A percentile compares a stretch with the other conserved stretches of the same genome.
Evolutionary conservation across 2,113 vertebrate genomes (phyloP).

Genomic region (Bothrops jararaca): DNA sequence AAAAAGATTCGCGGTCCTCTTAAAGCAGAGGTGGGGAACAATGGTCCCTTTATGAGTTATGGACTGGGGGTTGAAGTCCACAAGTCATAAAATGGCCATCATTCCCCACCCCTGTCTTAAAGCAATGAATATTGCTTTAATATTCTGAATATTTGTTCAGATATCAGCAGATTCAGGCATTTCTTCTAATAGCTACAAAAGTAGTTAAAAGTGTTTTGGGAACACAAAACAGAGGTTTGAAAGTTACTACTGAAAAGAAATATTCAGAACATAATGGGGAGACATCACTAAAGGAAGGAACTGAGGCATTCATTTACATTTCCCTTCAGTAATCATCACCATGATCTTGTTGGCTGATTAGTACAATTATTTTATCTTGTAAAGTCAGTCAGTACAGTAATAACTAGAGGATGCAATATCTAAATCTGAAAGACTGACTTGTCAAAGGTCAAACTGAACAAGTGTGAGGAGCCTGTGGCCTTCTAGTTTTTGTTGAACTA

Average conservation of each 20-base stretch:
- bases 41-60: too few species aligned
- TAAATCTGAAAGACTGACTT: neutral
- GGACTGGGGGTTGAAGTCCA: neutral
- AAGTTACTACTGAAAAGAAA: conserved; percentile 1
- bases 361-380: neutral
- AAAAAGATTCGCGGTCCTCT: neutral
- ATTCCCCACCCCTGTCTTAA: neutral
- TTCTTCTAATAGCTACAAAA: conserved; percentile 16
- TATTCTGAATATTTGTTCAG: conserved; percentile 7
- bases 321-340: neutral
- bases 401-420: neutral
- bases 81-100: neutral
- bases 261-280: neutral
- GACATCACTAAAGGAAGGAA: neutral
- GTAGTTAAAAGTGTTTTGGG: conserved; percentile 2
- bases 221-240: neutral
- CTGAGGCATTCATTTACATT: neutral
- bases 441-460: neutral
- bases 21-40: too few species aligned
- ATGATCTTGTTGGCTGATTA: neutral
- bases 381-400: neutral
- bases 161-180: neutral
- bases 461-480: neutral
- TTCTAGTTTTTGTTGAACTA: neutral
- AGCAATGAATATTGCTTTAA: neutral